Base-by-base conservation (phyloP, 2,113 vertebrate species). In the Aspiorhynchus laticeps region DNA sequence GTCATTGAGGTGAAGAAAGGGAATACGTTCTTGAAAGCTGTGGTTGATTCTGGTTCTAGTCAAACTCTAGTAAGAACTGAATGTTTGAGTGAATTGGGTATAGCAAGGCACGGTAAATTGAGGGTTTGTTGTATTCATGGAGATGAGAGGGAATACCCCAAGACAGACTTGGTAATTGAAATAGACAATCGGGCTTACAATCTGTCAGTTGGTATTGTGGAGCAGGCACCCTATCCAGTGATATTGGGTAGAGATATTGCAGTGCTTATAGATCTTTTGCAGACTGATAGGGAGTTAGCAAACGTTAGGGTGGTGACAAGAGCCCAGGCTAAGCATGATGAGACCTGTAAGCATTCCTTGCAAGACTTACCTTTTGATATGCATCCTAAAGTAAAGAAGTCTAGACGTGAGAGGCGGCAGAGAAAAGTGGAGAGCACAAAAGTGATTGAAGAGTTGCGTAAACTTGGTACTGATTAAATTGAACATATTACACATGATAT, bases 171-270 rank as follows among this genome's bases (percentile, higher is more conserved):
- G 5, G 33, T 9, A 15, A 26, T 41, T 26, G 61, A 67, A 41
- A 78, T 83, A 36, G 38, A 14, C 2, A 10, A n/a, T 1, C 51
- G 75, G 26, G 21, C 43, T 26, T 90, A 90, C 7, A 15, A 76
- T 10, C 3, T 90, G 4, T 51, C 33, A 15, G 83, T 74, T 15
- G 84, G 26, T 7, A 12, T 86, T 0, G 7, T 81, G 1, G 46
- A 88, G 24, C 31, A 74, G 9, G 11, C 86, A 38, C 88, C 63
- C 6, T 67, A 84, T 75, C 56, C 76, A 28, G 80, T 89, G 2
- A 80, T 88, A 28, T 51, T 87, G 15, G 78, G 85, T 7, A 71
- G 46, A 61, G 86, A 88, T 14, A 8, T 89, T 2, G 79, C 82
- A 2, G 26, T 84, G 8, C 67, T 88, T 3, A 31, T 80, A 2